Evolutionary conservation across 2,113 vertebrate genomes (phyloP), one percentile per base, ranked within the genome.

Genomic region (Parotia lawesii): DNA sequence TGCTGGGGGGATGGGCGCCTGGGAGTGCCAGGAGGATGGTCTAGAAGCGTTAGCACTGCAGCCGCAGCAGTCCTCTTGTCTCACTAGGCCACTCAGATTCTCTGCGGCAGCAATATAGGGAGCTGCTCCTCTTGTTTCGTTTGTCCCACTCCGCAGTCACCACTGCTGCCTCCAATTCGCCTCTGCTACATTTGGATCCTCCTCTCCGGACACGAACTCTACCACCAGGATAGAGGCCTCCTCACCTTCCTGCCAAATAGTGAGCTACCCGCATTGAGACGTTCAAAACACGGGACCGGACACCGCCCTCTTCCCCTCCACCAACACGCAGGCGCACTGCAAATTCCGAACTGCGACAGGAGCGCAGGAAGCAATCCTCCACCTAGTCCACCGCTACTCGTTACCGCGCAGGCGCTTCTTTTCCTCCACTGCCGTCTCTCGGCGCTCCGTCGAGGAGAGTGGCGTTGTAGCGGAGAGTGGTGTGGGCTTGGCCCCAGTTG

Each of bases 231-330:
- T 53, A 90, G 74, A 96, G 95, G 91, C 93, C 91, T 72, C 57
- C 70, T 75, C 74, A 61, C 57, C 94, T 98, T 98, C 97, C 97
- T 98, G 97, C 97, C 92, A 98, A 97, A 98, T 97, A 96, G 74
- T 97, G 97, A 96, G 60, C 38, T 62, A 4, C 24, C 95, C 76
- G 66, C 85, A 75, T 76, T 89, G 29, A 90, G 79, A 69, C 89
- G 85, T 95, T 96, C 94, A 94, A 94, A 95, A 94, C 89, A 87
- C 48, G 73, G 35, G 87, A 76, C 93, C 89, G 81, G 76, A 94
- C 96, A 92, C 77, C 58, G 60, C 93, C 84, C 56, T 86, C 82
- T 66, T 91, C 78, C 65, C 51, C 64, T 57, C 58, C 25, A 31
- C n/a, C 81, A 73, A 61, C 54, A 56, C 95, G 96, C 95, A 96